phyloP scores from a whole-genome alignment of 2,888 invertebrate species.

The Myopa testacea region DNA sequence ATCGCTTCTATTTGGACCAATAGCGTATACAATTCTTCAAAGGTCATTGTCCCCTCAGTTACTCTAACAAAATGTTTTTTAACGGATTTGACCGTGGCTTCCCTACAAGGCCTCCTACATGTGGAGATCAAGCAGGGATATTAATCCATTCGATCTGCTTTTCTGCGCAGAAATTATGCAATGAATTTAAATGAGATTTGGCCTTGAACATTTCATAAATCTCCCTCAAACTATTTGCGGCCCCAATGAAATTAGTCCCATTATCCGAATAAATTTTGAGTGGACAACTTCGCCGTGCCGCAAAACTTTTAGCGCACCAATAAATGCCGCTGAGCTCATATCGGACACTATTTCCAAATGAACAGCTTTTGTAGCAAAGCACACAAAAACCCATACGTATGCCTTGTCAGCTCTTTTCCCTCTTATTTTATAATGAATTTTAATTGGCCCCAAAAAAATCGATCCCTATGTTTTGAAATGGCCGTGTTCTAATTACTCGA shows the following conservation, averaged over 20 bases:
- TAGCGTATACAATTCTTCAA: conserved; percentile 14
- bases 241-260: conserved; percentile 21
- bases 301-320: conserved; percentile 1
- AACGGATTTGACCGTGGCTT: neutral
- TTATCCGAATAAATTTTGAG: conserved; percentile 21
- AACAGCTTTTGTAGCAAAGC: conserved; percentile 11
- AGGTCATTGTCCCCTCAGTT: neutral
- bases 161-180: conserved; percentile 3
- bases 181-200: neutral
- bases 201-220: conserved; percentile 3
- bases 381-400: conserved; percentile 2
- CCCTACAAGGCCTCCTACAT: conserved; percentile 10
- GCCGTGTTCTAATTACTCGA: neutral
- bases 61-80: conserved; percentile 4
- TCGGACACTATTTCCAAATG: conserved; percentile 9
- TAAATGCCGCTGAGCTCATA: conserved; percentile 2
- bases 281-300: neutral
- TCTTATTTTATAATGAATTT: neutral
- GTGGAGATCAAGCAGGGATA: conserved; percentile 13
- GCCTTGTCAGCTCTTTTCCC: neutral
- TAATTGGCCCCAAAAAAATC: conserved; percentile 7
- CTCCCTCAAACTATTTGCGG: conserved; percentile 13
- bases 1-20: conserved; percentile 37
- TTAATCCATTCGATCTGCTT: conserved; percentile 1
- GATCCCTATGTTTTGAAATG: neutral